Evolutionary conservation across 2,113 vertebrate genomes (phyloP), one percentile per base, ranked within the genome.

Genomic region (Cochlearius cochlearius): DNA sequence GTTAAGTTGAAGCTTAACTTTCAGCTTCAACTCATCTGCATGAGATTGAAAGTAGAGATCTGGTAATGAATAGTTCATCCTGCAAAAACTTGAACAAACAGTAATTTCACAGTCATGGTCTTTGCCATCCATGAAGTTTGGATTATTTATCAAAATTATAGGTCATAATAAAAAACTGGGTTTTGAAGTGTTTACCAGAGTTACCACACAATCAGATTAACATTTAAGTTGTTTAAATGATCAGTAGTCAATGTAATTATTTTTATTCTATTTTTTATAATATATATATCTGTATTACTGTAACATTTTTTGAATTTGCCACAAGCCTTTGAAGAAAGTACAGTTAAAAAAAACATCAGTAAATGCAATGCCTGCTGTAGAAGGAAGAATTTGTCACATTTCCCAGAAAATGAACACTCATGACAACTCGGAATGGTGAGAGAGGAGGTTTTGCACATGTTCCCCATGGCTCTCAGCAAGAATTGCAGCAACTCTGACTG

Each of bases 321-420:
- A 59, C 8, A 72, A 94, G 80, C 77, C 67, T 97, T 97, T 94
- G 88, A 97, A 86, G 90, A 92, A 87, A 64, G 77, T 59, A 80
- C 71, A 72, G 71, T 90, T 69, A 89, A 92, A 63, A 92, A 59
- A 73, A 73, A 45, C 34, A 62, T 52, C 36, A 85, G 59, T 96
- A 88, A 95, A 91, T 63, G 67, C 89, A 62, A 94, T 93, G 53
- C 81, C 84, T 85, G 66, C 50, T 80, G 80, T 81, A 76, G 91
- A 95, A 96, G 85, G 93, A 94, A 92, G 89, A 36, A 96, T 97
- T 91, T 96, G 90, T 92, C 95, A 90, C 52, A 72, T 96, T 94
- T 96, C 92, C 84, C 85, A 95, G 82, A 88, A 97, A 67, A 90
- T 83, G 69, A 96, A 92, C 68, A 92, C 63, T 92, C 88, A 32